Evolutionary conservation across 2,888 invertebrate genomes (phyloP).

Genomic region (Camptogramma bilineatum): DNA sequence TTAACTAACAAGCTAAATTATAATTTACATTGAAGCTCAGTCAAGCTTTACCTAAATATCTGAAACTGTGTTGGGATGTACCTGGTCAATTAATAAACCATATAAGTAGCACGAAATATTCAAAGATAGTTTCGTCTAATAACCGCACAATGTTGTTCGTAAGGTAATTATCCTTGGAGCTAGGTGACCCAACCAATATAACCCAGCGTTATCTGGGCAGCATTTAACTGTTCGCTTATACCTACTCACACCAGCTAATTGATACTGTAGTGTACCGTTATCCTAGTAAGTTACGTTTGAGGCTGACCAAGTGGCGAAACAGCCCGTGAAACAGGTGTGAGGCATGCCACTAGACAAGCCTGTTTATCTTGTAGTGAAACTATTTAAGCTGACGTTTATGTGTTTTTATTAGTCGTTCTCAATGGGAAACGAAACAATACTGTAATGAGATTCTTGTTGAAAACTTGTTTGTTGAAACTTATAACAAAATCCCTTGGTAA

Average conservation of each 20-base stretch:
- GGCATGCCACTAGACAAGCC: constrained; percentile 22
- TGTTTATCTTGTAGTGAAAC: constrained; percentile 15
- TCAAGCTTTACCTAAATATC: too few species aligned
- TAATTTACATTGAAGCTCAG: too few species aligned
- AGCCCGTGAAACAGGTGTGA: constrained; percentile 31
- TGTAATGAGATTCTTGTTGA: not conserved
- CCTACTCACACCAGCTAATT: constrained; percentile 34
- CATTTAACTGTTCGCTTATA: constrained; percentile 33
- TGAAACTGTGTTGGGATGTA: not conserved
- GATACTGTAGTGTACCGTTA: constrained; percentile 38
- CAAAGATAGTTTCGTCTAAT: not conserved
- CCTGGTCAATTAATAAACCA: not conserved
- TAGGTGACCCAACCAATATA: constrained; percentile 24
- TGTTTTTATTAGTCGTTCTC: not conserved
- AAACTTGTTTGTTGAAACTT: constrained; percentile 3
- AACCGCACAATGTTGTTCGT: constrained; percentile 1
- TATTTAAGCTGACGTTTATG: constrained; percentile 12
- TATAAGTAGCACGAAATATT: not conserved
- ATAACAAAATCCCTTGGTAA: not conserved
- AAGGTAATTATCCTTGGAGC: constrained; percentile 16
- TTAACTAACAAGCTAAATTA: too few species aligned
- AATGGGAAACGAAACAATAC: constrained; percentile 1
- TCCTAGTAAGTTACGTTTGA: constrained; percentile 23
- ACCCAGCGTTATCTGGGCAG: constrained; percentile 29
- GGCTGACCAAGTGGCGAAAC: constrained; percentile 26